Base-by-base conservation (phyloP, 2,888 invertebrate species). In the Barypeithes pellucidus region DNA sequence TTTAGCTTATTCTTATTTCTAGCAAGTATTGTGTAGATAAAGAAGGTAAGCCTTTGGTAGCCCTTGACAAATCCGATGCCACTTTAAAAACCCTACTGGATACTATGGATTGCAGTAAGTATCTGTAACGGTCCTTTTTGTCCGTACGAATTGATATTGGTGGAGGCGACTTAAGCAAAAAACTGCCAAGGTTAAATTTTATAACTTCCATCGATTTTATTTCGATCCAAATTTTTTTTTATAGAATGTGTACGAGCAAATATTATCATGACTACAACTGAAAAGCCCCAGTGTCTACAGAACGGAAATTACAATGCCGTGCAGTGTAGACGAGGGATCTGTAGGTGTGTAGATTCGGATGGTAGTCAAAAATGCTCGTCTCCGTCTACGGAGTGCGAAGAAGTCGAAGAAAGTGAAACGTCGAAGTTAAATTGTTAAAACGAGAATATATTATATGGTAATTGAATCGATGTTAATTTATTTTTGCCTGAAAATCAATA, bases 91-190 rank as follows among this genome's bases (percentile, higher is more conserved):
- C 39, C n/a, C 63, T 84, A 41, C 88, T 87, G 9, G 75, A 84
- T 0, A 76, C 81, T 0, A 91, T 91, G 89, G 85, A 91, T 82
- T 91, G 91, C 80, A 90, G 91, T 91, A 85, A 89, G 91, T 88
- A 76, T 45, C n/a, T n/a, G n/a, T n/a, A n/a, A n/a, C n/a, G n/a
- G n/a, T n/a, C n/a, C n/a, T n/a, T n/a, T n/a, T n/a, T n/a, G n/a
- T n/a, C n/a, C n/a, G n/a, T n/a, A n/a, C n/a, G n/a, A n/a, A n/a
- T n/a, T n/a, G n/a, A n/a, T n/a, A n/a, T n/a, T n/a, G n/a, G n/a
- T n/a, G n/a, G n/a, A n/a, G n/a, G n/a, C n/a, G n/a, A n/a, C n/a
- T n/a, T n/a, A n/a, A n/a, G n/a, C n/a, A n/a, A n/a, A n/a, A n/a
- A n/a, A n/a, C n/a, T n/a, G n/a, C n/a, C n/a, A n/a, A n/a, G n/a